These are phyloP conservation scores for Spilosoma lubricipeda DNA, from an alignment of 2,888 invertebrate species.

Conservation along the genomic window DNA sequence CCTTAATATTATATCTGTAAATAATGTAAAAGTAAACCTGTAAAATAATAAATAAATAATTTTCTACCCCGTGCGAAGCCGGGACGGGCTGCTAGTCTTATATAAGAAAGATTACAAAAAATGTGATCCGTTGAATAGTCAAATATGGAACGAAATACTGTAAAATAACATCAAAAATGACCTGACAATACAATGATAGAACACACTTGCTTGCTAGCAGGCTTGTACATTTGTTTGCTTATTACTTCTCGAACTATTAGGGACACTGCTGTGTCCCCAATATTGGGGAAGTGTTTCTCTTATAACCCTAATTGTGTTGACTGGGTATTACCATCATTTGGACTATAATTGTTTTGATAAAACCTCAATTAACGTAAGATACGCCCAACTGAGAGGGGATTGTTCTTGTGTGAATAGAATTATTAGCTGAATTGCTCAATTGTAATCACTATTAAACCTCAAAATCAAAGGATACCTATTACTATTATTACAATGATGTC, in stretches of 20 bases:
- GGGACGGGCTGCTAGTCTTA: too few species aligned
- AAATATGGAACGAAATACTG: background rate
- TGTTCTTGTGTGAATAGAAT: constrained; percentile 4
- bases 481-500: background rate
- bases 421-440: background rate
- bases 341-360: constrained; percentile 2
- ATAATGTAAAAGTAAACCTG: too few species aligned
- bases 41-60: too few species aligned
- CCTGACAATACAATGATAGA: background rate
- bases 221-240: background rate
- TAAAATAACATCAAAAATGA: background rate
- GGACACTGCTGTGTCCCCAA: background rate
- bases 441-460: background rate
- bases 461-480: background rate
- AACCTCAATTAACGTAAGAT: constrained; percentile 11
- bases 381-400: constrained; percentile 5
- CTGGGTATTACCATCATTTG: background rate
- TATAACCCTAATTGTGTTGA: background rate
- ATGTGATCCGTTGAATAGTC: too few species aligned
- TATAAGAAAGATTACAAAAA: too few species aligned
- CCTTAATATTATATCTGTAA: too few species aligned
- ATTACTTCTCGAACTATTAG: background rate
- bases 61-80: too few species aligned
- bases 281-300: background rate
- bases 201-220: too few species aligned